Base-by-base conservation (phyloP, 2,797 vertebrate species). In the Picus viridis region DNA sequence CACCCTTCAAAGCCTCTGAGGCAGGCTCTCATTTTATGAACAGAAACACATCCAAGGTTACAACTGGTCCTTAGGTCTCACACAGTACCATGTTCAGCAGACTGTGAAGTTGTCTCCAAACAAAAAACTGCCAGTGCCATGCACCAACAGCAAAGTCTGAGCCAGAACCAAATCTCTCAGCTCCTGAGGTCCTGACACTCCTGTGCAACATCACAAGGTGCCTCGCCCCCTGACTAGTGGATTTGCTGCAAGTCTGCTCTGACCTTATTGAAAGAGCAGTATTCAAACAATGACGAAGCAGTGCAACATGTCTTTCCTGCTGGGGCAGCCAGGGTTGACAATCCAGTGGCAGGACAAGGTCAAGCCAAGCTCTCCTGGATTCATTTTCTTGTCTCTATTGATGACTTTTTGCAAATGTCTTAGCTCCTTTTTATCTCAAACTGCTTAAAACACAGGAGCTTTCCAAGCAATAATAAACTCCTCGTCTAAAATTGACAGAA, bases 391-490 rank as follows among this genome's bases (percentile, higher is more conserved):
- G 32, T 34, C 29, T 79, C 71, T 43, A 7, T n/a, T 45, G 73
- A 76, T 43, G 68, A 56, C 10, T 24, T 88, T 58, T 80, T 80
- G 56, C 72, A 93, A 91, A 84, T 18, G 32, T 45, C 83, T 92
- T n/a, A 18, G 62, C 63, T 80, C 62, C n/a, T 91, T 92, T 92
- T 77, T 83, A 26, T 77, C 88, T 91, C 78, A 77, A 85, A 80
- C 72, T 36, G 58, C 64, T 77, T 82, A 84, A 94, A 93, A 84
- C 36, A 69, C 29, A 16, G 36, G 83, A 93, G 41, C 4, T 0
- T 88, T 95, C 80, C 92, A 90, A 93, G 91, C 73, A 95, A 92
- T 94, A 96, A 89, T 94, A 93, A 94, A 91, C 74, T 92, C 68
- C 79, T 79, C 23, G 80, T 79, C 88, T 86, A 84, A 85, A 94